Evolutionary conservation across 2,797 vertebrate genomes (phyloP).

Genomic region (Australoheros facetus): DNA sequence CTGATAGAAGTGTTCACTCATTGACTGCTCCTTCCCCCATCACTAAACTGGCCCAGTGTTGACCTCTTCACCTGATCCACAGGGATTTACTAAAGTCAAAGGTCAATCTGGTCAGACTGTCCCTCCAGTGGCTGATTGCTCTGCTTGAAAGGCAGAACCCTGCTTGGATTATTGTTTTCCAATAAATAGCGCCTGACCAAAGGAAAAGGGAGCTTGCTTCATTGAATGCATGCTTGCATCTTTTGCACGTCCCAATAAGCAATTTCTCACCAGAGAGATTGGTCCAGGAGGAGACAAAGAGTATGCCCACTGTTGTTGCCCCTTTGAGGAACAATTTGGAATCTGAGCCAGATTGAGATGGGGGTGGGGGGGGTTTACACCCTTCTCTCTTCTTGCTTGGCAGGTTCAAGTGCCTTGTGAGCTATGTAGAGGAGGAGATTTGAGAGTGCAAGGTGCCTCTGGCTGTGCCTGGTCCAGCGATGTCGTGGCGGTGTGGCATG

Average conservation of each 20-base stretch:
- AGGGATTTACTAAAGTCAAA: constrained; percentile 67
- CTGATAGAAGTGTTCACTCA: constrained; percentile 65
- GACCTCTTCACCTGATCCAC: constrained; percentile 70
- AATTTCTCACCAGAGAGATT: constrained; percentile 40
- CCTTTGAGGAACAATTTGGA: constrained; percentile 47
- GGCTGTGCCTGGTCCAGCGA: constrained; percentile 67
- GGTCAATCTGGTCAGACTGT: constrained; percentile 71
- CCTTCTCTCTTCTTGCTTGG: constrained; percentile 43
- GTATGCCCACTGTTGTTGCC: constrained; percentile 10
- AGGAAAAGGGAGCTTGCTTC: constrained; percentile 31
- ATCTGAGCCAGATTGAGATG: constrained; percentile 38
- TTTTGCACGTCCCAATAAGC: constrained; percentile 43
- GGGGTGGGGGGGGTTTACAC: constrained; percentile 19
- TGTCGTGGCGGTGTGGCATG: constrained; percentile 75
- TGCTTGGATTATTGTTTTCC: constrained; percentile 66
- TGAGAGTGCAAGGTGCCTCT: constrained; percentile 64
- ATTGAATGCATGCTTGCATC: constrained; percentile 34
- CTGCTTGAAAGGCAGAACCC: constrained; percentile 47
- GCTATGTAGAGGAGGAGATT: constrained; percentile 63
- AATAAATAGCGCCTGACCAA: constrained; percentile 57
- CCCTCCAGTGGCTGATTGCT: constrained; percentile 55
- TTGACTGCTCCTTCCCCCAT: constrained; percentile 48
- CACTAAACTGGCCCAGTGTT: constrained; percentile 58
- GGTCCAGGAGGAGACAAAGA: constrained; percentile 4
- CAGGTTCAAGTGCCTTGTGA: constrained; percentile 63